Evolutionary conservation across 2,888 invertebrate species (phyloP).

Genomic region (Tricholauxania praeusta): DNA sequence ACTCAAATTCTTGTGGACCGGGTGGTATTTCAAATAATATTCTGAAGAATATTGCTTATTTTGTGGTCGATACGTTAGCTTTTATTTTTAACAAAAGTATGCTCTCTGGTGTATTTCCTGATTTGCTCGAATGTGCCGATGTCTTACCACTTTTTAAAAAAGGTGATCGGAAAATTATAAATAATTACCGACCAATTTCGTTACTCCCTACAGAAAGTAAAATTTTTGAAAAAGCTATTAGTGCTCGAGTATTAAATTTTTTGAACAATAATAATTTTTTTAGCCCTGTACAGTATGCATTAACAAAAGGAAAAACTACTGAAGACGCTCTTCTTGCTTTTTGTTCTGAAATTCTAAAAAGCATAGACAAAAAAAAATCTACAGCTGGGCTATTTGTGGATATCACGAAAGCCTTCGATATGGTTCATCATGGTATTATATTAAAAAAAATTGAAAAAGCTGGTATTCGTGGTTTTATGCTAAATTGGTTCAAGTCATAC

Average conservation of each 20-base stretch:
- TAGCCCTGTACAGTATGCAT: neutral
- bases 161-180: neutral
- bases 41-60: too few relatives aligned
- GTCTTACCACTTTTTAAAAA: too few relatives aligned
- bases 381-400: neutral
- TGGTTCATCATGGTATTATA: neutral
- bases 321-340: neutral
- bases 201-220: neutral
- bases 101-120: too few relatives aligned
- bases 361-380: neutral
- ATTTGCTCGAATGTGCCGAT: too few relatives aligned
- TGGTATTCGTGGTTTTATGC: too few relatives aligned
- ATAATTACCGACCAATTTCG: neutral
- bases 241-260: neutral
- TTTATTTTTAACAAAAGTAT: too few relatives aligned
- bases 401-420: conserved; percentile 2
- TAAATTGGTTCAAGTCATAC: too few relatives aligned
- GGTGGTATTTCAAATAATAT: too few relatives aligned
- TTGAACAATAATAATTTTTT: conserved; percentile 1
- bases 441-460: too few relatives aligned
- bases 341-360: neutral
- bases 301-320: neutral
- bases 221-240: conserved; percentile 6
- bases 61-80: too few relatives aligned
- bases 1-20: too few relatives aligned